These are phyloP conservation scores for Barypeithes pellucidus DNA, from an alignment of 2,888 invertebrate genomes.

Conservation along the genomic window DNA sequence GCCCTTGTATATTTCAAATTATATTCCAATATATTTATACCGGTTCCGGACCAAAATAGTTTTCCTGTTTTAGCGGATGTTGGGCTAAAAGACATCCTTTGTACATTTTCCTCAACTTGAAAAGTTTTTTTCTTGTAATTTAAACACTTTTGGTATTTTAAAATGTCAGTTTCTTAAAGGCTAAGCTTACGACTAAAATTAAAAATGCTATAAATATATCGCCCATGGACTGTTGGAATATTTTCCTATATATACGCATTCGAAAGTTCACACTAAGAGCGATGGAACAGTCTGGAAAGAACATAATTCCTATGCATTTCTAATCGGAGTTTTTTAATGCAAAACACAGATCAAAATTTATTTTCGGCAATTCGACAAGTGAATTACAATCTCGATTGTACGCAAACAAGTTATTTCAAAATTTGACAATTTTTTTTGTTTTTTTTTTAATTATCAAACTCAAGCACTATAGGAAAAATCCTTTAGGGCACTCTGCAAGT, in stretches of 20 bases:
- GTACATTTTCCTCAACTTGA: constrained; percentile 10
- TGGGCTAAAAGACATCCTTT: constrained; percentile 33
- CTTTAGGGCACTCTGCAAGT: no score
- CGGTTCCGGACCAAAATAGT: background rate
- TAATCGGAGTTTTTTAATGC: no score
- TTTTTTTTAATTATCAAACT: no score
- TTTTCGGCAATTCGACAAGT: no score
- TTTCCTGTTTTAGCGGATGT: constrained; percentile 30
- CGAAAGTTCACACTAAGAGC: constrained; percentile 21
- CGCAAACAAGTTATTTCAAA: no score
- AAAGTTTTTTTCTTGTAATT: constrained; percentile 19
- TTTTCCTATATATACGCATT: constrained; percentile 33
- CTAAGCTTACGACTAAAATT: constrained; percentile 50
- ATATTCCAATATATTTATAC: background rate
- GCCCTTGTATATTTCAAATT: no score
- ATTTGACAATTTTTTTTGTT: no score
- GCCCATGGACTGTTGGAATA: constrained; percentile 28
- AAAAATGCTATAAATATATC: constrained; percentile 50
- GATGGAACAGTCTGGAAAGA: constrained; percentile 1
- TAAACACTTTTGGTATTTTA: constrained; percentile 36
- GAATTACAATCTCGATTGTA: no score
- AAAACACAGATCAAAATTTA: no score
- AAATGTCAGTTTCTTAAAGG: constrained; percentile 49
- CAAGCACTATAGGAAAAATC: no score
- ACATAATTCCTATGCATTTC: no score